A percentile compares a stretch with the other conserved stretches of the same genome.
These are phyloP conservation scores for Helogale parvula DNA, from an alignment of 2,113 vertebrate genomes.

Conservation along the genomic window DNA sequence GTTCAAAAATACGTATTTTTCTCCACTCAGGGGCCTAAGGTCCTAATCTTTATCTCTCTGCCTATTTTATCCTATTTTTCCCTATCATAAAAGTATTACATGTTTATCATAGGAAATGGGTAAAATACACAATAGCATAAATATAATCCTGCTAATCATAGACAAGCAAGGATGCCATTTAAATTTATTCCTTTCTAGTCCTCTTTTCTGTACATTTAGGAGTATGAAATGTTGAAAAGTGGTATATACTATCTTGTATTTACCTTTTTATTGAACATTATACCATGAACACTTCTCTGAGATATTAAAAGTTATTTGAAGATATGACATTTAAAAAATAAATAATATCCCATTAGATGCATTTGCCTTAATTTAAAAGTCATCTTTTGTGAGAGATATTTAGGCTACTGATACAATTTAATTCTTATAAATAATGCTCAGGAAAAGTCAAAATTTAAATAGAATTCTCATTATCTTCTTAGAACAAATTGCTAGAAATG, in stretches of 20 bases:
- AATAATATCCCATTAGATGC: background rate
- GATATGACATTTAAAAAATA: background rate
- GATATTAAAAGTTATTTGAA: background rate
- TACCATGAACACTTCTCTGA: background rate
- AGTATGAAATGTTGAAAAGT: background rate
- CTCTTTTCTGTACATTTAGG: background rate
- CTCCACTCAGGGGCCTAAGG: too few species aligned
- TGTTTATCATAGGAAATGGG: background rate
- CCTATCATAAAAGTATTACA: background rate
- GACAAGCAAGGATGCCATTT: background rate
- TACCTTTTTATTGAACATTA: background rate
- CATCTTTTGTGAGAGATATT: background rate
- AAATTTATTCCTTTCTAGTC: background rate
- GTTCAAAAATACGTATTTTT: too few species aligned
- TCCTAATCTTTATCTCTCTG: too few species aligned
- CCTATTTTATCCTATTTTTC: too few species aligned
- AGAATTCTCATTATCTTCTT: constrained; percentile 34
- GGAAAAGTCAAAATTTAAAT: background rate
- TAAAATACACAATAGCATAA: background rate
- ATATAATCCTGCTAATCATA: background rate
- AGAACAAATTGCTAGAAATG: background rate
- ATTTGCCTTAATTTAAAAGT: constrained; percentile 28
- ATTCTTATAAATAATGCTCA: background rate
- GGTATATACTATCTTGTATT: background rate
- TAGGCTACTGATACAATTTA: background rate